These are phyloP conservation scores for Agraylea sexmaculata DNA, from an alignment of 1,140 invertebrate genomes.

Conservation along the genomic window DNA sequence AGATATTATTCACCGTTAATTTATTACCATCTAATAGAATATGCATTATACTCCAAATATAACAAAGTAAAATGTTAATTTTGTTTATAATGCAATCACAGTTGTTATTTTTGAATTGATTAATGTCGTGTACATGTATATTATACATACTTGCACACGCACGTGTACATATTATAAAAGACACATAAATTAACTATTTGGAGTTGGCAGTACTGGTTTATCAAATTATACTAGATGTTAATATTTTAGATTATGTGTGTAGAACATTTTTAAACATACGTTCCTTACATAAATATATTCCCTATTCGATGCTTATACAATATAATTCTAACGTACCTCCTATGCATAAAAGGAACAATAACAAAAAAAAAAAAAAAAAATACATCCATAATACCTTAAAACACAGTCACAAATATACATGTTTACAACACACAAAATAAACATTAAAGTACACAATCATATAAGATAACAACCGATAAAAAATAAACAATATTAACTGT, in stretches of 20 bases:
- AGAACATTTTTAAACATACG: conserved; percentile 10
- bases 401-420: conserved; percentile 21
- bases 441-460: conserved; percentile 17
- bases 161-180: no score
- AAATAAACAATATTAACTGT: no score
- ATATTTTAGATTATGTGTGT: conserved; percentile 17
- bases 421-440: conserved; percentile 19
- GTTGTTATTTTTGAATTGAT: conserved; percentile 21
- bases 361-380: conserved; percentile 16
- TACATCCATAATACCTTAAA: conserved; percentile 15
- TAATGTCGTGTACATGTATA: conserved; percentile 18
- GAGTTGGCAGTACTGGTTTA: conserved; percentile 20
- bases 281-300: conserved; percentile 11
- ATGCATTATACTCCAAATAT: conserved; percentile 24
- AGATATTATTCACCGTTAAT: conserved; percentile 35
- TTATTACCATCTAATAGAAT: conserved; percentile 32
- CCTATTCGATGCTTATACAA: conserved; percentile 20
- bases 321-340: conserved; percentile 16
- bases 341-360: conserved; percentile 22
- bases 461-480: no score
- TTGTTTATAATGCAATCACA: conserved; percentile 37
- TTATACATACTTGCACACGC: no score
- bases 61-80: conserved; percentile 13
- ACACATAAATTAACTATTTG: conserved; percentile 18
- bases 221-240: conserved; percentile 20